These are phyloP conservation scores for Gandaritis pyraliata DNA, from an alignment of 2,888 invertebrate species.

Conservation along the genomic window DNA sequence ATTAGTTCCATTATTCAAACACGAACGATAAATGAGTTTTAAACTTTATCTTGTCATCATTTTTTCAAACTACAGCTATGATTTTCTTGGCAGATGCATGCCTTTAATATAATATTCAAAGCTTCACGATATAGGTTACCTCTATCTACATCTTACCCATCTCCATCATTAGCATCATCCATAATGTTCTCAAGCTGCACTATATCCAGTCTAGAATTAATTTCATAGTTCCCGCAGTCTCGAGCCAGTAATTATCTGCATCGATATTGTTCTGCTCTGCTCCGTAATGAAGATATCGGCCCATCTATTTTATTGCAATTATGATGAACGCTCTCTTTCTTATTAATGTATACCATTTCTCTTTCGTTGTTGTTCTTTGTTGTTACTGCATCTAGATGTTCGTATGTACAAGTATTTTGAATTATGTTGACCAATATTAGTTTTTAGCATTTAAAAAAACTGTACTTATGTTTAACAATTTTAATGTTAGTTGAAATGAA, in stretches of 20 bases:
- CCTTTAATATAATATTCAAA: neutral
- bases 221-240: slow-evolving; percentile 57
- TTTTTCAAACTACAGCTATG: neutral
- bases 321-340: slow-evolving; percentile 37
- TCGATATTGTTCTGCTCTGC: slow-evolving; percentile 63
- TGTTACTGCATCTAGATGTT: neutral
- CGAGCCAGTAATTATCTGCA: slow-evolving; percentile 70
- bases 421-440: no score
- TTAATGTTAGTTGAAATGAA: no score
- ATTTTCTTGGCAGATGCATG: neutral
- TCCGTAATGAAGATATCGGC: slow-evolving; percentile 73
- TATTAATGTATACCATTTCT: slow-evolving; percentile 34
- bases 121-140: neutral
- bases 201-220: slow-evolving; percentile 66
- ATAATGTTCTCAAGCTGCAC: slow-evolving; percentile 57
- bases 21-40: neutral
- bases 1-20: neutral
- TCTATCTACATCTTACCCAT: slow-evolving; percentile 37
- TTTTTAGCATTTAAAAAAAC: no score
- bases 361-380: slow-evolving; percentile 23
- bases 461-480: no score
- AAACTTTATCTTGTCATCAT: neutral
- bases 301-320: slow-evolving; percentile 68
- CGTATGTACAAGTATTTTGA: no score
- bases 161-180: slow-evolving; percentile 54